Percentiles rank a stretch among this genome's conserved stretches.
These are phyloP conservation scores for Rhynchopsitta pachyrhyncha DNA, from an alignment of 2,113 vertebrate genomes.

Conservation along the genomic window DNA sequence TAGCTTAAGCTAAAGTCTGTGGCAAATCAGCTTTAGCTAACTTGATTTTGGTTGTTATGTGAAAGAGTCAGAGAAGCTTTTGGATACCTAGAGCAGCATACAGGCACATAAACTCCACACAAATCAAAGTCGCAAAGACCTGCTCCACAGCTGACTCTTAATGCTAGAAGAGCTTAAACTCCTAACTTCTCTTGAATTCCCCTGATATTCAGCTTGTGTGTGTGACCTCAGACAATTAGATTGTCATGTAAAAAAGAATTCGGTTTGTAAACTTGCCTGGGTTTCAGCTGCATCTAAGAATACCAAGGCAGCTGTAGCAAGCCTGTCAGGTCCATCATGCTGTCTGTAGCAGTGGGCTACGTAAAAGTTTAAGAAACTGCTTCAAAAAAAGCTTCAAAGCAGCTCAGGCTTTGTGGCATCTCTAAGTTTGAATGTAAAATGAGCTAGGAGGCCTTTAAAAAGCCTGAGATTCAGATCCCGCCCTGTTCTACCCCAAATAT, in stretches of 20 bases:
- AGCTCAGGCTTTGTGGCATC: not conserved
- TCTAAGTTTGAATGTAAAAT: not conserved
- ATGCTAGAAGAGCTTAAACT: not conserved
- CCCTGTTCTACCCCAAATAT: not conserved
- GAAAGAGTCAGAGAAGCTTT: not conserved
- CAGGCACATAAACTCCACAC: not conserved
- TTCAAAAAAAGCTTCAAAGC: not conserved
- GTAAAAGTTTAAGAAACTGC: not conserved
- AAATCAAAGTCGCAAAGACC: not conserved
- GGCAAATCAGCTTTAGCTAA: not conserved
- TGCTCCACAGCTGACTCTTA: not conserved
- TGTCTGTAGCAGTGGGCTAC: not conserved
- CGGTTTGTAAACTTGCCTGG: not conserved
- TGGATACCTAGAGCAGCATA: not conserved
- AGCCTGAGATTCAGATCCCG: not conserved
- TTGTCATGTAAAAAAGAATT: not conserved
- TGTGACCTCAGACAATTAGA: not conserved
- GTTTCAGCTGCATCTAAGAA: not conserved
- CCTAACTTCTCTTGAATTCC: not conserved
- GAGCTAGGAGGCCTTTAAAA: not conserved
- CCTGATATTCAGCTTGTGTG: not conserved
- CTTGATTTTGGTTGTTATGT: not conserved
- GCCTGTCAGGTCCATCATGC: not conserved
- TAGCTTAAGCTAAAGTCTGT: not conserved
- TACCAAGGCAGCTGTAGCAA: not conserved